These are phyloP conservation scores for Ditylenchus weischeri DNA, from an alignment of 2,888 invertebrate genomes.

Conservation along the genomic window DNA sequence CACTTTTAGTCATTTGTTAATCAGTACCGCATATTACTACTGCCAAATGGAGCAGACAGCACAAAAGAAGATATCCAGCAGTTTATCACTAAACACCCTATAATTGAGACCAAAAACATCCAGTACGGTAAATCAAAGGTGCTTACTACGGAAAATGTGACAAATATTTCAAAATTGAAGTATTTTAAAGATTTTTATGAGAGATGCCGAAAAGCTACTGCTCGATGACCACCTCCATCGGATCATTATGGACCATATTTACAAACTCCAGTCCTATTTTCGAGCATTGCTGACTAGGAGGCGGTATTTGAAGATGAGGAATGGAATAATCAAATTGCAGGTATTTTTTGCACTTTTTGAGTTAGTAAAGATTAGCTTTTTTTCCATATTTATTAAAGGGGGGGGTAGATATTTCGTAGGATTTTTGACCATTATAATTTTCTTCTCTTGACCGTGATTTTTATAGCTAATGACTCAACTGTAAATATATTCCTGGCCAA, in stretches of 20 bases:
- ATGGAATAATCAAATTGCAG: constrained; percentile 74
- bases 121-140: constrained; percentile 82
- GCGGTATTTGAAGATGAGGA: constrained; percentile 72
- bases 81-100: constrained; percentile 74
- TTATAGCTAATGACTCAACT: too few relatives aligned
- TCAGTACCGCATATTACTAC: constrained; percentile 79
- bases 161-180: too few relatives aligned
- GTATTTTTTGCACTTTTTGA: constrained; percentile 49
- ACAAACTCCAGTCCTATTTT: constrained; percentile 78
- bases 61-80: constrained; percentile 80
- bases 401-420: too few relatives aligned
- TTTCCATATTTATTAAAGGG: too few relatives aligned
- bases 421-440: too few relatives aligned
- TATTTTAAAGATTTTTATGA: constrained; percentile 70
- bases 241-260: constrained; percentile 80
- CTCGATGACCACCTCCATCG: constrained; percentile 86
- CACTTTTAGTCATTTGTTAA: constrained; percentile 76
- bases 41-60: constrained; percentile 76
- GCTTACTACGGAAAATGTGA: background rate
- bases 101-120: constrained; percentile 83
- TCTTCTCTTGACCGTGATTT: too few relatives aligned
- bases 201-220: constrained; percentile 87
- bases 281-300: constrained; percentile 75
- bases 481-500: too few relatives aligned
- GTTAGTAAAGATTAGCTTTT: too few relatives aligned